Percentiles rank a stretch among this genome's conserved stretches.
These are phyloP conservation scores for Leptinotarsa haldemani DNA, from an alignment of 2,888 invertebrate genomes.

Conservation along the genomic window DNA sequence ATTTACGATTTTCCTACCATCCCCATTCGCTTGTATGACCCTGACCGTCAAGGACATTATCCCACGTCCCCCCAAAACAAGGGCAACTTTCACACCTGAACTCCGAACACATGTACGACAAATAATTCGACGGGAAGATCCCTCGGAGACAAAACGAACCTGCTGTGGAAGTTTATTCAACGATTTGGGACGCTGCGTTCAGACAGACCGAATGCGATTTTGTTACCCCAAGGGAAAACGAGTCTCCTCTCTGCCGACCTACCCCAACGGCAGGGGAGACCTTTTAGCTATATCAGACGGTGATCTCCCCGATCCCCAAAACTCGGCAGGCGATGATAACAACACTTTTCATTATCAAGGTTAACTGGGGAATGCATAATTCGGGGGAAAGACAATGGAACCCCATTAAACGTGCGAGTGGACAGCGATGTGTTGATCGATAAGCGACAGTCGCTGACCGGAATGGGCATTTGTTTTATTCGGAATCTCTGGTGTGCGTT, in stretches of 20 bases:
- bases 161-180: slow-evolving; percentile 53
- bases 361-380: slow-evolving; percentile 48
- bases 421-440: slow-evolving; percentile 5
- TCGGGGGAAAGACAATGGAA: slow-evolving; percentile 21
- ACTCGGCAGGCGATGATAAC: slow-evolving; percentile 55
- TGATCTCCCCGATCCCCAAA: slow-evolving; percentile 52
- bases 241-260: slow-evolving; percentile 53
- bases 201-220: slow-evolving; percentile 55
- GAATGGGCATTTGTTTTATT: neutral
- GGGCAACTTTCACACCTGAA: slow-evolving; percentile 11
- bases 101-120: slow-evolving; percentile 15
- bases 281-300: slow-evolving; percentile 51
- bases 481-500: neutral
- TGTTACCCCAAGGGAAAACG: slow-evolving; percentile 56
- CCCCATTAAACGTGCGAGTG: slow-evolving; percentile 1
- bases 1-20: neutral
- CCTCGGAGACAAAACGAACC: slow-evolving; percentile 49
- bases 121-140: slow-evolving; percentile 26
- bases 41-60: neutral
- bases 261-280: slow-evolving; percentile 59
- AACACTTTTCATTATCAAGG: slow-evolving; percentile 55
- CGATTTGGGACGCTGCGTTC: slow-evolving; percentile 52
- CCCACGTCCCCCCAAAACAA: neutral
- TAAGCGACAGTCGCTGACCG: neutral
- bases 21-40: neutral